These are phyloP conservation scores for Ichneumoninae sp. DNA, from an alignment of 2,888 invertebrate genomes.

Conservation along the genomic window DNA sequence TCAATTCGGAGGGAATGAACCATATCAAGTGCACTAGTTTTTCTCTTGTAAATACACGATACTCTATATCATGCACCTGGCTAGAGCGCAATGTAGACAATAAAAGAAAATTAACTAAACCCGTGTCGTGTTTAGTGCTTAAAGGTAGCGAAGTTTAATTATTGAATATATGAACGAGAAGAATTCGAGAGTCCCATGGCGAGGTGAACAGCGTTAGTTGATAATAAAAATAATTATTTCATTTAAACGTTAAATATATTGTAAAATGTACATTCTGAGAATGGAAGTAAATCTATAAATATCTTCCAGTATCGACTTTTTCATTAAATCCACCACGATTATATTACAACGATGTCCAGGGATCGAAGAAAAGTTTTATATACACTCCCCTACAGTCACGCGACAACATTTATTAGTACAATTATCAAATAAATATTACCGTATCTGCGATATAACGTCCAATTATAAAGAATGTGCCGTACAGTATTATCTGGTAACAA, in stretches of 20 bases:
- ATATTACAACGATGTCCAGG: neutral
- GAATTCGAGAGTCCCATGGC: conserved; percentile 70
- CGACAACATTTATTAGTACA: conserved; percentile 15
- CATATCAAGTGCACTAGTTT: conserved; percentile 63
- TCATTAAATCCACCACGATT: conserved; percentile 51
- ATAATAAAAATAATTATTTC: conserved; percentile 74
- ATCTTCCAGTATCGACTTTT: conserved; percentile 80
- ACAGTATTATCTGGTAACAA: neutral
- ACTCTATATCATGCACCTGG: conserved; percentile 61
- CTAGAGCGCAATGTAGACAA: conserved; percentile 67
- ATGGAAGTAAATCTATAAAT: conserved; percentile 84
- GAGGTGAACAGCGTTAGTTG: conserved; percentile 70
- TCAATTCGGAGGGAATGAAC: conserved; percentile 42
- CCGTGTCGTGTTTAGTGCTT: conserved; percentile 69
- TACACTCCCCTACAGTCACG: neutral
- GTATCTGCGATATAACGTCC: neutral
- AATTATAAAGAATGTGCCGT: neutral
- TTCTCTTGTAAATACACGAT: conserved; percentile 69
- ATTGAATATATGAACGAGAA: conserved; percentile 9
- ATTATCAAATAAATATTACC: neutral
- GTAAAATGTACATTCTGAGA: conserved; percentile 82
- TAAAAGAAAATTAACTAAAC: conserved; percentile 58
- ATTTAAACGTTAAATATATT: conserved; percentile 75
- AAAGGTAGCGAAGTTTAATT: conserved; percentile 51
- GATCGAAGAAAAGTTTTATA: neutral